Base-by-base conservation (phyloP, 2,797 vertebrate genomes). In the Pempheris klunzingeri region DNA sequence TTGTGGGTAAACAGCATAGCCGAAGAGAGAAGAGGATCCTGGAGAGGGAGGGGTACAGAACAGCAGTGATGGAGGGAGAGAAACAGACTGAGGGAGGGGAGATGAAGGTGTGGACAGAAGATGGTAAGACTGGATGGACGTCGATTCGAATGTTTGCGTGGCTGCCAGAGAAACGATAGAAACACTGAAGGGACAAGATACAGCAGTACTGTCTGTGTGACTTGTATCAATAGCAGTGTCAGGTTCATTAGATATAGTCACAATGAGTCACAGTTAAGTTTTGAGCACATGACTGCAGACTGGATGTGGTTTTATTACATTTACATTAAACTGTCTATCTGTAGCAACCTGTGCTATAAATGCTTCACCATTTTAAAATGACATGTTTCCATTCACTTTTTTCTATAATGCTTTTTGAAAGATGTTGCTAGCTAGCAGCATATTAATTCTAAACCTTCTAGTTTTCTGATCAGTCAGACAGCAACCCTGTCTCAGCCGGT, bases 1-100 rank as follows among this genome's bases (percentile, higher is more conserved):
- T 84, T 73, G 68, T 82, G 77, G 74, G 59, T 81, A 70, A 84
- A 74, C 67, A 68, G 80, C 76, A 76, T 71, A 55, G 78, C 82
- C 26, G 14, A 79, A 72, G 18, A 77, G 47, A 41, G 54, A 55
- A 44, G 47, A 44, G 30, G 44, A 65, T 65, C 59, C 46, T 28
- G 50, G 24, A 32, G 30, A 32, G 55, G 43, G 63, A 38, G 46
- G 43, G 47, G 43, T 26, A 54, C 9, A 30, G 24, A 71, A 64
- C 36, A 74, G 65, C 30, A 14, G 58, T 61, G 59, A 68, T 28
- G 11, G 24, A 60, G 18, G 50, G 10, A 10, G 28, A 26, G 12
- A 9, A 11, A 47, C 38, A 61, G 11, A 39, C 13, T 7, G 12
- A 20, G 15, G 49, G 32, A 32, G 8, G 32, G 4, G 26, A 20